These are phyloP conservation scores for Castor canadensis DNA, from an alignment of 2,113 vertebrate species.

Conservation along the genomic window DNA sequence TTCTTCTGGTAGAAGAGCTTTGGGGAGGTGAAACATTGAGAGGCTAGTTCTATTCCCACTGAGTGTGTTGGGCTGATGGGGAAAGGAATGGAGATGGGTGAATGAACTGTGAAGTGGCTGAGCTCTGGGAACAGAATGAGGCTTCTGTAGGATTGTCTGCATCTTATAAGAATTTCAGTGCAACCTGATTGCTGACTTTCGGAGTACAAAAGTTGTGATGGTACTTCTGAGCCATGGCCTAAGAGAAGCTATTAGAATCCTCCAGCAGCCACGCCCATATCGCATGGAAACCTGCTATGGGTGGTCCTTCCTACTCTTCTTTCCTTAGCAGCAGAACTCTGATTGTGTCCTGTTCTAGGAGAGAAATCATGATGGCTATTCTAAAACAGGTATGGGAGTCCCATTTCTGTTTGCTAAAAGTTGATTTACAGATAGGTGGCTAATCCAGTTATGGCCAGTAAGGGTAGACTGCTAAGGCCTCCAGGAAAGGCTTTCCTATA, in stretches of 20 bases:
- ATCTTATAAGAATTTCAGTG: not conserved
- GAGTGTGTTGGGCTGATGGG: fast-evolving
- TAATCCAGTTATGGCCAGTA: not conserved
- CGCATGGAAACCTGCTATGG: not conserved
- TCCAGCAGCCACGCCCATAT: not conserved
- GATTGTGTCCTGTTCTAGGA: not conserved
- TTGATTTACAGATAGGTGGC: not conserved
- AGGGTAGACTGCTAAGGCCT: not conserved
- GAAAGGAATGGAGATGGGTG: fast-evolving
- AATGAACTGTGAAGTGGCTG: no score
- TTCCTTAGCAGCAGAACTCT: not conserved
- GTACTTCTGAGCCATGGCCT: not conserved
- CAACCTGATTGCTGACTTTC: not conserved
- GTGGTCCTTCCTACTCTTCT: not conserved
- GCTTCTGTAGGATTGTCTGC: not conserved
- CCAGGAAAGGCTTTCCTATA: not conserved
- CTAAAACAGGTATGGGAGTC: not conserved
- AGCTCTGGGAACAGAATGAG: not conserved
- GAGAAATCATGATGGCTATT: not conserved
- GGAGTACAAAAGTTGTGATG: not conserved
- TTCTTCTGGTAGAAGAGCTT: not conserved
- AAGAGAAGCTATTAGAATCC: not conserved
- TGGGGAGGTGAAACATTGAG: not conserved
- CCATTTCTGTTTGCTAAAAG: not conserved
- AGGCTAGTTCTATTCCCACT: not conserved